Conservation (phyloP, 2,113 vertebrate species). For the Perca fluviatilis region DNA sequence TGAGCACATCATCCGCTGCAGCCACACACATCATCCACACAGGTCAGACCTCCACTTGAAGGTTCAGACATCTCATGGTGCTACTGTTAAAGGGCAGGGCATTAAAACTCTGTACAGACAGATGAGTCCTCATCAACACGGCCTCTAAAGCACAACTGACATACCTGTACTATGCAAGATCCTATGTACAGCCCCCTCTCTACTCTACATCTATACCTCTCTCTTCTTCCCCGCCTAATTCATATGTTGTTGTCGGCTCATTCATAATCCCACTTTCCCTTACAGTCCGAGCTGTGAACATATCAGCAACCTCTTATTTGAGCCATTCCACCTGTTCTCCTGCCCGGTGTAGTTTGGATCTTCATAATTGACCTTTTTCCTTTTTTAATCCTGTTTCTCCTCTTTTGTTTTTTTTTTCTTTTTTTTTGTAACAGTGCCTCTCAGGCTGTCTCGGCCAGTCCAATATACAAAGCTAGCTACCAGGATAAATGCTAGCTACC, state of each 20-base stretch:
- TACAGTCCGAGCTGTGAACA: constrained; percentile 30
- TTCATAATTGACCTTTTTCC: constrained; percentile 19
- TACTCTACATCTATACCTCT: constrained; percentile 43
- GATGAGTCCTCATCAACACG: constrained; percentile 62
- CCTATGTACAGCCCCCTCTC: constrained; percentile 54
- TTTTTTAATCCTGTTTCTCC: constrained; percentile 1
- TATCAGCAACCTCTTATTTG: constrained; percentile 13
- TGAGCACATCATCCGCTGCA: constrained; percentile 67
- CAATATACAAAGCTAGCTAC: constrained; percentile 55
- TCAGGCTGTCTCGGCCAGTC: constrained; percentile 70
- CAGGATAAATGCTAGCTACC: constrained; percentile 48
- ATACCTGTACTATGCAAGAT: constrained; percentile 87
- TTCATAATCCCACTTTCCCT: not conserved
- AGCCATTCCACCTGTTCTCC: constrained; percentile 37
- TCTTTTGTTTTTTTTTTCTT: not conserved
- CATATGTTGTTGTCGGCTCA: constrained; percentile 7
- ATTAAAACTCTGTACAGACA: constrained; percentile 64
- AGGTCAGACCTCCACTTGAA: constrained; percentile 40
- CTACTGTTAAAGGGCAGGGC: constrained; percentile 77
- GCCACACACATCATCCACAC: constrained; percentile 46
- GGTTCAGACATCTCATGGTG: constrained; percentile 78
- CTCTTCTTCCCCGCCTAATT: constrained; percentile 3
- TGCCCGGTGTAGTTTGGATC: constrained; percentile 32
- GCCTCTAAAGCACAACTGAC: constrained; percentile 84
- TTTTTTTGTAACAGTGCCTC: constrained; percentile 73